Evolutionary conservation across 2,888 invertebrate species (phyloP).

Genomic region (Metopia argyrocephala): DNA sequence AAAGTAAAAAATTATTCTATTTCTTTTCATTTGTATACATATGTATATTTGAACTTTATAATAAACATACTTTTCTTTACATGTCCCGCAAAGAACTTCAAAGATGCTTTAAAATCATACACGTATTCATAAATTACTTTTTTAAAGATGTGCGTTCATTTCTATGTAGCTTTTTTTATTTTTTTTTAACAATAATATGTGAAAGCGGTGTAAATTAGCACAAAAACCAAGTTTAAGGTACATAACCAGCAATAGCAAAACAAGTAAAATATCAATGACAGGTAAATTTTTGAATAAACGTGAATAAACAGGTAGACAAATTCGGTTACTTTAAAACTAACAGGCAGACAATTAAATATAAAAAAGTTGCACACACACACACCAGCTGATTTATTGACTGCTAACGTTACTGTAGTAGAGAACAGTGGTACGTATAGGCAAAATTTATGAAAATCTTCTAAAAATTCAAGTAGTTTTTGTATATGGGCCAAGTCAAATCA

Average conservation of each 20-base stretch:
- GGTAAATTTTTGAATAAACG: neutral
- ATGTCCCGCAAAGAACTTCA: too few relatives aligned
- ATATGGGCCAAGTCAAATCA: too few relatives aligned
- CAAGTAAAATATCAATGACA: constrained; percentile 28
- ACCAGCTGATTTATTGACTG: neutral
- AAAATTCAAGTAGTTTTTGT: too few relatives aligned
- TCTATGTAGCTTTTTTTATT: constrained; percentile 1
- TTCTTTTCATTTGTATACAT: constrained; percentile 16
- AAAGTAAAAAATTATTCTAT: neutral
- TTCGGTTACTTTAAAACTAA: neutral
- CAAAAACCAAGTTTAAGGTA: constrained; percentile 28
- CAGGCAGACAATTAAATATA: neutral
- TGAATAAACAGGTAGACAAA: neutral
- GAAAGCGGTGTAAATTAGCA: constrained; percentile 61
- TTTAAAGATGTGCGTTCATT: neutral
- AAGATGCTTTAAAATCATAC: constrained; percentile 31
- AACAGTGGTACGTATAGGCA: neutral
- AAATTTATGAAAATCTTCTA: neutral
- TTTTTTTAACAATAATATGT: constrained; percentile 46
- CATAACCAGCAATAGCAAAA: neutral
- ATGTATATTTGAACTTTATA: constrained; percentile 14
- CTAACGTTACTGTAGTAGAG: neutral
- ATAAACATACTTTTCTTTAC: too few relatives aligned
- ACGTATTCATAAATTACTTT: neutral
- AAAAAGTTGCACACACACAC: neutral